These are phyloP conservation scores for Notodonta dromedarius DNA, from an alignment of 2,888 invertebrate species.

Conservation along the genomic window DNA sequence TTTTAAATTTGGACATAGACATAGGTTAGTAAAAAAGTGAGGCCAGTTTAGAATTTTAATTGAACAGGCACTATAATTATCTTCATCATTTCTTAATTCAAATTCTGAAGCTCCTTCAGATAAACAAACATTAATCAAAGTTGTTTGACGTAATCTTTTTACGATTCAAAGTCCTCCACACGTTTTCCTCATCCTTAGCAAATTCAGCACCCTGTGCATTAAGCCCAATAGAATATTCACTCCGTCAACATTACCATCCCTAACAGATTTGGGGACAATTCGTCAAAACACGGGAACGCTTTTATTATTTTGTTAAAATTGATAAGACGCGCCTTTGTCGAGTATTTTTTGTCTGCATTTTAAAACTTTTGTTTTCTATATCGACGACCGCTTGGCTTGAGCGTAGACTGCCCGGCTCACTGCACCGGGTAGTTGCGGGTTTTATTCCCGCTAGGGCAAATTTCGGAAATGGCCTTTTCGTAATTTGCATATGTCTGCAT, in stretches of 20 bases:
- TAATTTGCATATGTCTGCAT: no score
- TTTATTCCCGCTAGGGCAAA: no score
- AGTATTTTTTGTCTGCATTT: background rate
- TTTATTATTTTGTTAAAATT: constrained; percentile 4
- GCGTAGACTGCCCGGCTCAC: no score
- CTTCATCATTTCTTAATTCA: background rate
- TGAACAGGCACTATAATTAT: background rate
- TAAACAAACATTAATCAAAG: background rate
- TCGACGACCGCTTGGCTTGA: no score
- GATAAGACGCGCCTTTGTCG: background rate
- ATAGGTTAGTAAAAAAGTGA: no score
- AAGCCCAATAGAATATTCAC: constrained; percentile 7
- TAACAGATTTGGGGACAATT: background rate
- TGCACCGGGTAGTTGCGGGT: no score
- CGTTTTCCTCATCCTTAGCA: background rate
- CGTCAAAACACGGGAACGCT: constrained; percentile 4
- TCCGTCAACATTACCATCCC: constrained; percentile 4
- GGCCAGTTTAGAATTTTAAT: background rate
- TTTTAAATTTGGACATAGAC: no score
- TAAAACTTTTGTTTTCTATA: background rate
- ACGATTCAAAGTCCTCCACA: background rate
- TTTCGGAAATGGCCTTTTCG: no score
- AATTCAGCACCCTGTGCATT: constrained; percentile 3
- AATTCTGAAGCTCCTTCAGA: background rate
- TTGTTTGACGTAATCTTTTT: background rate